Conservation (phyloP, 2,797 vertebrate genomes). For the Catostomus latipinnis region DNA sequence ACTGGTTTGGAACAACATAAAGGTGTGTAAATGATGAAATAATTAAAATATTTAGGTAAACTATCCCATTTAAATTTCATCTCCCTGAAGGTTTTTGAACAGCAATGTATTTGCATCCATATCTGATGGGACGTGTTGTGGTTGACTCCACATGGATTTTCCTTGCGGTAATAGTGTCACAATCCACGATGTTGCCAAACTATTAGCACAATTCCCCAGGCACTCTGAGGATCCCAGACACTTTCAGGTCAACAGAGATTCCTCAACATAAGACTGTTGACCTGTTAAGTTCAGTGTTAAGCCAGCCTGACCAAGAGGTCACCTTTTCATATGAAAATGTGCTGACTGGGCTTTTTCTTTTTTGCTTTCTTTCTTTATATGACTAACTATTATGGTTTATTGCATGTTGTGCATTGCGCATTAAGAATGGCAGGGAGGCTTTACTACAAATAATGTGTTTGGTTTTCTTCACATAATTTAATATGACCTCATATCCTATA, state of each 20-base stretch:
- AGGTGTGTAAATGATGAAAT: no score
- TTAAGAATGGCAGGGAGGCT: background rate
- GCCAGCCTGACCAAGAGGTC: background rate
- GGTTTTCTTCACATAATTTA: background rate
- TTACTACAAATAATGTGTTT: background rate
- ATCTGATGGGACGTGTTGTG: background rate
- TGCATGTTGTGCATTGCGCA: background rate
- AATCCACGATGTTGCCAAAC: slow-evolving; percentile 23
- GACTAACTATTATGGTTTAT: slow-evolving; percentile 1
- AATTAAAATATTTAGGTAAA: no score
- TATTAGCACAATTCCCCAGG: slow-evolving; percentile 22
- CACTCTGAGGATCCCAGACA: slow-evolving; percentile 12
- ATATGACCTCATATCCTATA: background rate
- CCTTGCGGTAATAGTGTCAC: slow-evolving; percentile 44
- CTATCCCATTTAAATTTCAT: no score
- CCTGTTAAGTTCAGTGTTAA: slow-evolving; percentile 2
- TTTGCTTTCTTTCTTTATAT: background rate
- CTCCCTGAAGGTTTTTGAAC: no score
- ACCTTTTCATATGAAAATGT: background rate
- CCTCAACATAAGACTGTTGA: background rate
- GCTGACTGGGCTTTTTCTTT: background rate
- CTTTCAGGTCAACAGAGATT: slow-evolving; percentile 19
- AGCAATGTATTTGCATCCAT: background rate
- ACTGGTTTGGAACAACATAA: no score
- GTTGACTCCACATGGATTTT: slow-evolving; percentile 17